phyloP scores from a whole-genome alignment of 2,888 invertebrate genomes.

The Lycocerus yunnanus region DNA sequence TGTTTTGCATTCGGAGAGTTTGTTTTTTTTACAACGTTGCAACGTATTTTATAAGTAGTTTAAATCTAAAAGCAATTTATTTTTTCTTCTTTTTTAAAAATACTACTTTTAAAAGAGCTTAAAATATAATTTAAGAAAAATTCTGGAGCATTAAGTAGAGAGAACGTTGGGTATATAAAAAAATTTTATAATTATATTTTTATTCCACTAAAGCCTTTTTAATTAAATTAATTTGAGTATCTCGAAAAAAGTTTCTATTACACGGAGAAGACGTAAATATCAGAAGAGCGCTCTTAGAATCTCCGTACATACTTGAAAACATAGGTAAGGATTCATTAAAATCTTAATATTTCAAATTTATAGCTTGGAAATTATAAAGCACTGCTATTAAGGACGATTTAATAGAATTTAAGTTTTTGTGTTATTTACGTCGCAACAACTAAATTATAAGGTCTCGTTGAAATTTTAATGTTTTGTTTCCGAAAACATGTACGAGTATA shows the following conservation, averaged over 20 bases:
- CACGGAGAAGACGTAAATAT: not conserved
- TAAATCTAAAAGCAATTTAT: too few relatives aligned
- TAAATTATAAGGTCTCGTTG: not conserved
- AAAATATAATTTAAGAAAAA: too few relatives aligned
- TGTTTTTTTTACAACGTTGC: not conserved
- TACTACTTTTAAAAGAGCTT: too few relatives aligned
- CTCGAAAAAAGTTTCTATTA: not conserved
- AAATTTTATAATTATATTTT: not conserved
- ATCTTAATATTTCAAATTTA: not conserved
- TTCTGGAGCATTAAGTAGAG: too few relatives aligned
- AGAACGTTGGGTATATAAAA: too few relatives aligned
- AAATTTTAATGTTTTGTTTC: not conserved
- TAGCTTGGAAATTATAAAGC: not conserved
- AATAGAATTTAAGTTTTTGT: not conserved
- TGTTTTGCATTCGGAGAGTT: not conserved
- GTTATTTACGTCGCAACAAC: not conserved
- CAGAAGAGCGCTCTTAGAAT: not conserved
- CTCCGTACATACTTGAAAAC: not conserved
- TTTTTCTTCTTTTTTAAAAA: too few relatives aligned
- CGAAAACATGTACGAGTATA: too few relatives aligned
- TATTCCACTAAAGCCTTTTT: not conserved
- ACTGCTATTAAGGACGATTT: not conserved
- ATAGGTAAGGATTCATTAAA: not conserved
- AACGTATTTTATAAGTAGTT: not conserved
- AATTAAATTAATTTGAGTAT: not conserved